Evolutionary conservation across 2,888 invertebrate genomes (phyloP).

Genomic region (Hypena proboscidalis): DNA sequence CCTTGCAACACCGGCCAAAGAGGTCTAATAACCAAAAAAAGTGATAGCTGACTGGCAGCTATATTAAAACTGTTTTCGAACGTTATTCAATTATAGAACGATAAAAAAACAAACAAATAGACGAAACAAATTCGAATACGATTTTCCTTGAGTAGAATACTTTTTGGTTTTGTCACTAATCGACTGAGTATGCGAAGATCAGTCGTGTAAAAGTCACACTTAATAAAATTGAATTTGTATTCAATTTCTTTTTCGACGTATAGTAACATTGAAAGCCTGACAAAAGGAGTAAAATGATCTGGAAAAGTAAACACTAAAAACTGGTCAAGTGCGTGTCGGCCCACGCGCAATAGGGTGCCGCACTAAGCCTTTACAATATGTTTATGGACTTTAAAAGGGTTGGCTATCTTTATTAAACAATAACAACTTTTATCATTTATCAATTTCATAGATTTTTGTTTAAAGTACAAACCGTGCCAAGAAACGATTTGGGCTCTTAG

Average conservation of each 20-base stretch:
- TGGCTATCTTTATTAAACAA: too few relatives aligned
- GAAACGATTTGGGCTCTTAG: too few relatives aligned
- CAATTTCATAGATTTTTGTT: too few relatives aligned
- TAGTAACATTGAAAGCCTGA: neutral
- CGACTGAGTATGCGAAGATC: neutral
- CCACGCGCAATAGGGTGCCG: too few relatives aligned
- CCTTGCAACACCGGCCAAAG: neutral
- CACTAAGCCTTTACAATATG: too few relatives aligned
- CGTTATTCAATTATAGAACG: neutral
- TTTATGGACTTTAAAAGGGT: too few relatives aligned
- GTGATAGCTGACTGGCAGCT: neutral
- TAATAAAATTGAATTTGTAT: neutral
- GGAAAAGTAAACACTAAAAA: constrained; percentile 4
- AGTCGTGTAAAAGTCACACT: neutral
- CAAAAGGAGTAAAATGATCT: neutral
- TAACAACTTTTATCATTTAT: too few relatives aligned
- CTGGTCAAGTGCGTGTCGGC: too few relatives aligned
- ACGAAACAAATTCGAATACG: neutral
- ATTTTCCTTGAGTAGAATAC: neutral
- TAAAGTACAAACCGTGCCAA: too few relatives aligned
- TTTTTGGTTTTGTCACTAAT: constrained; percentile 3
- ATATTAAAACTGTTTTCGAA: constrained; percentile 1
- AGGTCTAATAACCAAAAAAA: neutral
- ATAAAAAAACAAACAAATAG: neutral
- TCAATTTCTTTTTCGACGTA: constrained; percentile 10